phyloP scores from a whole-genome alignment of 2,113 vertebrate genomes.

The Recurvirostra avosetta region DNA sequence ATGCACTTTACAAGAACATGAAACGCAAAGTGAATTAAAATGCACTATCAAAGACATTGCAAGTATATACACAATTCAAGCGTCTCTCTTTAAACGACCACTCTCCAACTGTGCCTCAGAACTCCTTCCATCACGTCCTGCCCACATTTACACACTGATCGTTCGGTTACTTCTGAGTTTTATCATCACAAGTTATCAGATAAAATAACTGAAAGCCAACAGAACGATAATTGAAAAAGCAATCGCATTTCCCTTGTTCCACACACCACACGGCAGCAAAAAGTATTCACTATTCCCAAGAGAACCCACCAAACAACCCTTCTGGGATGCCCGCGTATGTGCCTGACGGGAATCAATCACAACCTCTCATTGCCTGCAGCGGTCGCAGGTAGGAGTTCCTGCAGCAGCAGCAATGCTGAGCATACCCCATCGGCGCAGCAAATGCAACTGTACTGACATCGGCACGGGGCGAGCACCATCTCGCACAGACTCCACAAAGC shows the following conservation, averaged over 20 bases:
- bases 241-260: not conserved
- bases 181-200: not conserved
- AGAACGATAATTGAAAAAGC: not conserved
- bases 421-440: too few relatives aligned
- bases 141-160: not conserved
- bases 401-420: too few relatives aligned
- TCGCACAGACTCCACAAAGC: not conserved
- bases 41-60: not conserved
- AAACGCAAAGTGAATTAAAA: conserved; percentile 37
- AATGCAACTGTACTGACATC: too few relatives aligned
- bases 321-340: not conserved
- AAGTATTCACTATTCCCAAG: not conserved
- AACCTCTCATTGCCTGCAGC: too few relatives aligned
- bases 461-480: too few relatives aligned
- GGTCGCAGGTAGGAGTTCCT: too few relatives aligned
- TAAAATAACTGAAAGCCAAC: not conserved
- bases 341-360: too few relatives aligned
- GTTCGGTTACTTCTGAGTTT: not conserved
- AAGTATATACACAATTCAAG: conserved; percentile 47
- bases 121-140: not conserved
- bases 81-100: not conserved
- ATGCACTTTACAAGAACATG: conserved; percentile 42
- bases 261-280: not conserved
- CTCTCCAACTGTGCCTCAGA: not conserved
- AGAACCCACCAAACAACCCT: not conserved